Conservation (phyloP, 2,113 vertebrate species). For the Clarias magur region DNA sequence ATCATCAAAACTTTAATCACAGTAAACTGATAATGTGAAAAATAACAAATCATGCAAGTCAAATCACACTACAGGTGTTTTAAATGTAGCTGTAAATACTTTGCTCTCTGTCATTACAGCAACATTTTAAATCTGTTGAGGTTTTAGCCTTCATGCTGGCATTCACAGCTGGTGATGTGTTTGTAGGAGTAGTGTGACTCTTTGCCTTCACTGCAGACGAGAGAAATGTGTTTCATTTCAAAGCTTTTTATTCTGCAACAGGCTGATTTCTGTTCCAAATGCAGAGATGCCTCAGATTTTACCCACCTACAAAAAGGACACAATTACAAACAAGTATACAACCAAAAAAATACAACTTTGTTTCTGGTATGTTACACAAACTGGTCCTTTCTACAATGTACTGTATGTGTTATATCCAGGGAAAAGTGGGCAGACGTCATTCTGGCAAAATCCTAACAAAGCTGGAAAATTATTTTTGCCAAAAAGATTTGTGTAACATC, state of each 20-base stretch:
- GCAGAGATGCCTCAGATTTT: background rate
- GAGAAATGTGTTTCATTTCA: background rate
- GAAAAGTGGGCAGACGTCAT: too few relatives aligned
- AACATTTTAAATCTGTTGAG: background rate
- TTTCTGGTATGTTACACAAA: background rate
- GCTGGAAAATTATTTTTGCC: too few relatives aligned
- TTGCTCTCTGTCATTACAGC: background rate
- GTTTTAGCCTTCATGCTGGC: background rate
- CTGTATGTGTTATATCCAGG: too few relatives aligned
- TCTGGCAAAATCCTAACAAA: too few relatives aligned
- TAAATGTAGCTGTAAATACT: background rate
- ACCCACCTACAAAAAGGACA: conserved; percentile 27
- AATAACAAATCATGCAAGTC: background rate
- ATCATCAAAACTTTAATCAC: background rate
- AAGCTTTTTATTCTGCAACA: conserved; percentile 32
- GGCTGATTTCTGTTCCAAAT: conserved; percentile 3
- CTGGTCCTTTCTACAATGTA: background rate
- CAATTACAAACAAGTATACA: background rate
- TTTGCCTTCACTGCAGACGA: conserved; percentile 23
- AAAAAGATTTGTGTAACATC: too few relatives aligned
- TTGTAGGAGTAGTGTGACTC: conserved; percentile 29
- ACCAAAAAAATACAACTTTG: too few relatives aligned
- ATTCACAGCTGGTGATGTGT: conserved; percentile 47
- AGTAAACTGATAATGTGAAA: background rate
- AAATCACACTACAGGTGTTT: background rate